Conservation (phyloP, 1,140 invertebrate genomes). For the Hyphantria cunea region DNA sequence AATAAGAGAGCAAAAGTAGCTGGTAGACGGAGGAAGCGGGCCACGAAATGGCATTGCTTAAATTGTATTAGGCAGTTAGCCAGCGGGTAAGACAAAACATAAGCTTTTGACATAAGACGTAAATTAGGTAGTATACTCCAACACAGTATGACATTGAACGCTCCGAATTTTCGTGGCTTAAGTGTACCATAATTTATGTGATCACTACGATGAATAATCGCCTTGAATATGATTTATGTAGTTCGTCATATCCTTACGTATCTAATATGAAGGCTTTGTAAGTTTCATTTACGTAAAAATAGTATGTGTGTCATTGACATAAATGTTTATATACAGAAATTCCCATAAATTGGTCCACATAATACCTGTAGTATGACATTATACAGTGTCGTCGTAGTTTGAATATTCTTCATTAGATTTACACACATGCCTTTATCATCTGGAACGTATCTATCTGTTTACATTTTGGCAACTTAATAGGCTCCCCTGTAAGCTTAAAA, state of each 20-base stretch:
- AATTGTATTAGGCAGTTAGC: slow-evolving; percentile 59
- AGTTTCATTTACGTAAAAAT: too few species aligned
- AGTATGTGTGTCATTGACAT: too few species aligned
- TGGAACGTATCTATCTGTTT: too few species aligned
- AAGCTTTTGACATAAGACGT: slow-evolving; percentile 4
- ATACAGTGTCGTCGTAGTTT: too few species aligned
- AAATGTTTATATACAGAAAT: too few species aligned
- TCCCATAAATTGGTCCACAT: too few species aligned
- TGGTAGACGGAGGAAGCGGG: slow-evolving; percentile 54
- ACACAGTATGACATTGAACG: slow-evolving; percentile 10
- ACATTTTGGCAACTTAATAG: too few species aligned
- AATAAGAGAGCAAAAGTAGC: slow-evolving; percentile 74
- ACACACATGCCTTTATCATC: too few species aligned
- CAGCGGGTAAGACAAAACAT: slow-evolving; percentile 1
- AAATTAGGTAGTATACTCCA: slow-evolving; percentile 10
- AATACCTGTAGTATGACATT: too few species aligned
- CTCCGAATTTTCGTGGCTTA: slow-evolving; percentile 12
- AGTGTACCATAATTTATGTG: slow-evolving; percentile 29
- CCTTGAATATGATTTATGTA: slow-evolving; percentile 31
- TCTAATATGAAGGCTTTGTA: too few species aligned
- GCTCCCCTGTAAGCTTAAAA: too few species aligned
- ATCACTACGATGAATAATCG: slow-evolving; percentile 24
- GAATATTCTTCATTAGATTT: too few species aligned
- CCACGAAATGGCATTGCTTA: slow-evolving; percentile 71
- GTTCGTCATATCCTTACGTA: slow-evolving; percentile 7